Base-by-base conservation (phyloP, 1,140 invertebrate species). In the Bradynema listronoti region DNA sequence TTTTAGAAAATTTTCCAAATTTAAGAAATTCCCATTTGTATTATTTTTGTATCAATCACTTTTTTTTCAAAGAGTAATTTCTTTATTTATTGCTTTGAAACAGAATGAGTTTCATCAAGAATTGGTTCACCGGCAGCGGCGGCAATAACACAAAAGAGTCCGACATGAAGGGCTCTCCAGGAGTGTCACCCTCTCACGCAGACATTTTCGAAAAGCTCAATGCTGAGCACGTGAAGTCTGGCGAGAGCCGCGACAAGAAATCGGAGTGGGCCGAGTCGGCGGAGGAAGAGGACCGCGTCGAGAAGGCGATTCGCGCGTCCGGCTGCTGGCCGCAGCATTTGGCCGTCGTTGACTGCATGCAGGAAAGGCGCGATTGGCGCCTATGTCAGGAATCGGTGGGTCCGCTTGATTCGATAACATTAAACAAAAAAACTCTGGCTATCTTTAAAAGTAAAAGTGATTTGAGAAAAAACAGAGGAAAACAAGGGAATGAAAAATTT, bases 271-370 rank as follows among this genome's bases (percentile, higher is more conserved):
- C 47, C 19, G 34, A 50, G 34, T 25, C 29, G 27, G 34, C 29
- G 27, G 47, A 50, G 9, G 47, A 50, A 50, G 47, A 50, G 27
- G 47, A 50, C n/a, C 47, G 47, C 27, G 47, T 50, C 5, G 47
- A 50, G 19, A 19, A n/a, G 4, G 16, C 34, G 47, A 50, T 50
- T 32, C 47, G 47, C 16, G 47, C 16, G 16, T 50, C 47, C 16
- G 47, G 47, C 16, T 50, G 47, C 47, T 50, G 47, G 47, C 27
- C 29, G 3, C 16, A 50, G n/a, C 47, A 50, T 32, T n/a, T 50
- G 9, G n/a, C 16, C 16, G 47, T 50, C 2, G 47, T 50, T n/a
- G 3, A 50, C 3, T 50, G 47, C 27, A 50, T 50, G 47, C 16
- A 27, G 27, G 47, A 50, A n/a, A 25, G 34, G 29, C 16, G 27